These are phyloP conservation scores for Drosophila virilis DNA, from an alignment of 1,140 invertebrate species.

Conservation along the genomic window DNA sequence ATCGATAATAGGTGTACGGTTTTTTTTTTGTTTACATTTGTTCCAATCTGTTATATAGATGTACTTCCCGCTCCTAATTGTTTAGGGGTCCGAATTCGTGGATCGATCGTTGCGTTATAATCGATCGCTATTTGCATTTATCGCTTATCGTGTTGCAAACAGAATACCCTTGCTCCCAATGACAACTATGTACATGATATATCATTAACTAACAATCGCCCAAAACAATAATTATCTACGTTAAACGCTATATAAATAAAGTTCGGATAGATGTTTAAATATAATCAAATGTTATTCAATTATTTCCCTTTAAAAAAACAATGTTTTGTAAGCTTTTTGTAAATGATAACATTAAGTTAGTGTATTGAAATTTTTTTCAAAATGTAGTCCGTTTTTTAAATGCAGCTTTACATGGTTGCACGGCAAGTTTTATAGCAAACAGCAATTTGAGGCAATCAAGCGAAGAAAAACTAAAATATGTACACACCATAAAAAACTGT, in stretches of 20 bases:
- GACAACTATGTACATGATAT: slow-evolving; percentile 11
- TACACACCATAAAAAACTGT: too few relatives aligned
- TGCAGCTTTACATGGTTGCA: too few relatives aligned
- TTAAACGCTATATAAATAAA: slow-evolving; percentile 38
- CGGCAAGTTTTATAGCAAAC: too few relatives aligned
- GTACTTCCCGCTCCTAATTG: slow-evolving; percentile 10
- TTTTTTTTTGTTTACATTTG: slow-evolving; percentile 22
- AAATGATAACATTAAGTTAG: too few relatives aligned
- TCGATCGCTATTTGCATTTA: slow-evolving; percentile 16
- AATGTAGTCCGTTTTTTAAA: too few relatives aligned
- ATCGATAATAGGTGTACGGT: slow-evolving; percentile 38
- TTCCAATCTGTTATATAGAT: slow-evolving; percentile 4
- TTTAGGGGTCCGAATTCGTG: not conserved
- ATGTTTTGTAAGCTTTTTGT: too few relatives aligned
- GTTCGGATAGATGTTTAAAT: slow-evolving; percentile 35
- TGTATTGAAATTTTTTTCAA: too few relatives aligned
- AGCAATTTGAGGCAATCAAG: too few relatives aligned
- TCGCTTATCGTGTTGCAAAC: slow-evolving; percentile 5
- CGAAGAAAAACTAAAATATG: too few relatives aligned
- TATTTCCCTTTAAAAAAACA: not conserved
- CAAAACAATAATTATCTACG: slow-evolving; percentile 23
- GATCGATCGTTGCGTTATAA: not conserved
- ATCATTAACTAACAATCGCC: slow-evolving; percentile 7
- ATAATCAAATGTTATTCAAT: not conserved
- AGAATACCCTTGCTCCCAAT: not conserved